Evolutionary conservation across 2,113 vertebrate species (phyloP), one percentile per base, ranked within the genome.

Genomic region (Xyrauchen texanus): DNA sequence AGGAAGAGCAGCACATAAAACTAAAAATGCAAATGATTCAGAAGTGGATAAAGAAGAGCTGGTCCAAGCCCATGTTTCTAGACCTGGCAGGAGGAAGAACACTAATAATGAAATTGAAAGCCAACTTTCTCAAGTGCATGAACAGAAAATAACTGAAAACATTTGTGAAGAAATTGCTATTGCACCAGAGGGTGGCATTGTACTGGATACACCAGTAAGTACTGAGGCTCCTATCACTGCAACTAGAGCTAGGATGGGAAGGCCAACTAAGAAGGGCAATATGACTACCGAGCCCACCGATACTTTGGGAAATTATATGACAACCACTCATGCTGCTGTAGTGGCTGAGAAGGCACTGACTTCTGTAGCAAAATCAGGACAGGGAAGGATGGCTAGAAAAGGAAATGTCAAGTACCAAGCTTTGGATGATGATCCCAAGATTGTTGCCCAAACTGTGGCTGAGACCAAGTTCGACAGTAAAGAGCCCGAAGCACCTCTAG

Each of bases 81-180:
- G 80, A 77, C 78, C 85, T 79, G 72, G 79, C 7, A 92, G 83
- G 83, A 76, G 16, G 16, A 65, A 49, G 49, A 65, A 34, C 8
- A 58, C 15, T 12, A n/a, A 42, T 7, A 15, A 8, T 53, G 55
- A 65, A 74, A 9, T 3, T 0, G 44, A 7, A 60, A 47, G n/a
- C 16, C 71, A 74, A 5, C n/a, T 46, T 62, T 62, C 71, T 13
- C 58, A 74, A 62, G 46, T 62, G 21, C 58, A 51, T 34, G 21
- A 34, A 4, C 8, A 47, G 4, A 45, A 60, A 9, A 67, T 10
- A 6, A 10, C 64, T 51, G 64, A 74, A 74, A 47, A 9, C 58
- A 47, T 51, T 52, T 62, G 60, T 6, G 73, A 60, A n/a, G 65
- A 34, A 46, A 12, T 46, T 12, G 64, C 12, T 13, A 10, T 34